Evolutionary conservation across 2,888 invertebrate genomes (phyloP).

Genomic region (Pterostichus madidus): DNA sequence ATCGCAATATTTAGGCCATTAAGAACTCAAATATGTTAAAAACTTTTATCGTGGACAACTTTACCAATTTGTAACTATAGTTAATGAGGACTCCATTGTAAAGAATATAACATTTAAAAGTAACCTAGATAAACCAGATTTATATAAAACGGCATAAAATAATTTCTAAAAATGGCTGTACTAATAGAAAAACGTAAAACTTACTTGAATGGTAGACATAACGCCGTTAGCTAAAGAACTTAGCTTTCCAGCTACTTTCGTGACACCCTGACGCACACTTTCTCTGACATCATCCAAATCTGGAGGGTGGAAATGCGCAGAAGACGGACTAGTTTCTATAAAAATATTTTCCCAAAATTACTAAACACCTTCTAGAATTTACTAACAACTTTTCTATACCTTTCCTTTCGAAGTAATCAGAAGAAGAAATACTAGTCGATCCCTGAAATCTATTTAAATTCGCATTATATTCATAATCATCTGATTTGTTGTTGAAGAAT

Average conservation of each 20-base stretch:
- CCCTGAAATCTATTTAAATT: slow-evolving; percentile 91
- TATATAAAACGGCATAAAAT: no score
- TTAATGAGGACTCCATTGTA: no score
- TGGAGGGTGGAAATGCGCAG: slow-evolving; percentile 79
- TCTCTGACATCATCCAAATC: slow-evolving; percentile 98
- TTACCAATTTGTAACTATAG: no score
- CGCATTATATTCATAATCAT: slow-evolving; percentile 81
- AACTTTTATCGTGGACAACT: no score
- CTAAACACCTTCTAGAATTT: neutral
- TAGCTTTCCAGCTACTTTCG: slow-evolving; percentile 97
- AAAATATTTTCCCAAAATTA: neutral
- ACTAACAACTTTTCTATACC: slow-evolving; percentile 69
- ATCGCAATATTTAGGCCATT: no score
- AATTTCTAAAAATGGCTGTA: no score
- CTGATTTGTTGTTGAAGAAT: slow-evolving; percentile 89
- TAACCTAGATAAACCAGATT: no score
- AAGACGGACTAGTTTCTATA: slow-evolving; percentile 63
- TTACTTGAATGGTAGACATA: slow-evolving; percentile 93
- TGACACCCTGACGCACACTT: slow-evolving; percentile 97
- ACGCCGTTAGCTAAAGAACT: slow-evolving; percentile 97
- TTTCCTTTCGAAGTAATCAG: slow-evolving; percentile 89
- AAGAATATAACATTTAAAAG: no score
- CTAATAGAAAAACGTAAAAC: neutral
- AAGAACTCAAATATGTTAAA: no score
- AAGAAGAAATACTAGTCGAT: slow-evolving; percentile 96